Percentiles rank a stretch among this genome's conserved stretches.
Evolutionary conservation across 2,113 vertebrate genomes (phyloP).

Genomic region (Tachycineta bicolor): DNA sequence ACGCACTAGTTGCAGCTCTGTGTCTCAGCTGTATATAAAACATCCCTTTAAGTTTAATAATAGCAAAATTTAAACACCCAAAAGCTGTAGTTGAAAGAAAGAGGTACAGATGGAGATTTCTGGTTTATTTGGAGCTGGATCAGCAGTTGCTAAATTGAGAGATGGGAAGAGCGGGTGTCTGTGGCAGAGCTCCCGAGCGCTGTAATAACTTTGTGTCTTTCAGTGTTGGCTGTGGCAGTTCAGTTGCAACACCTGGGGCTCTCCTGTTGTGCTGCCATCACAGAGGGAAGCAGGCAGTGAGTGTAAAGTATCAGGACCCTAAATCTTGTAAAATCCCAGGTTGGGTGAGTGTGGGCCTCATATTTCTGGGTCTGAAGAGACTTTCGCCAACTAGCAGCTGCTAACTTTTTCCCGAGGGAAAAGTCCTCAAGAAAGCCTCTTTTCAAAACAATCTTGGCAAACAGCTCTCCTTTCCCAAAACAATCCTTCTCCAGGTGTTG

Average conservation of each 20-base stretch:
- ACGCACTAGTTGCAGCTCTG: not conserved
- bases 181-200: not conserved
- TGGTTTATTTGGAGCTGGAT: not conserved
- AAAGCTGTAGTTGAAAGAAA: not conserved
- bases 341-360: not conserved
- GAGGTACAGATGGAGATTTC: not conserved
- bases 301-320: no score
- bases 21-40: not conserved
- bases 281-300: not conserved
- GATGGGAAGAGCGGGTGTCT: not conserved
- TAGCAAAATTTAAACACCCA: fast-evolving
- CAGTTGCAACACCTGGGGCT: fast-evolving
- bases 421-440: no score
- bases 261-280: fast-evolving
- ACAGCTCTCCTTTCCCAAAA: no score
- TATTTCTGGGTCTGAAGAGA: no score
- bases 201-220: fast-evolving
- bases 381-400: no score
- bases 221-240: not conserved
- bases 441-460: no score
- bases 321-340: not conserved
- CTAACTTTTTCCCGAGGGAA: no score
- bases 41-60: not conserved
- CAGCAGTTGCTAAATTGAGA: not conserved
- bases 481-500: no score